phyloP scores from a whole-genome alignment of 2,888 invertebrate species.

The Drosophila macrospina region DNA sequence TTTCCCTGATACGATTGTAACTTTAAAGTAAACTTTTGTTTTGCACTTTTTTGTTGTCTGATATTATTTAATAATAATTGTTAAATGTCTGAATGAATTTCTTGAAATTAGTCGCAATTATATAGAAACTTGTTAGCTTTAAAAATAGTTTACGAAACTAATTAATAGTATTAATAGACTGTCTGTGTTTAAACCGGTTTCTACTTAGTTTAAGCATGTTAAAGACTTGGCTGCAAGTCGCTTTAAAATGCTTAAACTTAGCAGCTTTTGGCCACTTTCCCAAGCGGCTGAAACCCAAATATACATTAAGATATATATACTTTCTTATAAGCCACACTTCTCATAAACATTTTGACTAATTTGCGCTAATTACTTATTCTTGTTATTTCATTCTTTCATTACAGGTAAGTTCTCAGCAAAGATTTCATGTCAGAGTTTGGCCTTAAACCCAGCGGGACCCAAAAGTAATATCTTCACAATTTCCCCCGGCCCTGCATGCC shows the following conservation, averaged over 20 bases:
- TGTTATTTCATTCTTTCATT: conserved; percentile 54
- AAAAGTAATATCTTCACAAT: conserved; percentile 33
- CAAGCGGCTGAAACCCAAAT: conserved; percentile 6
- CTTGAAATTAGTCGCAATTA: neutral
- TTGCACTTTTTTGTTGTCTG: too few relatives aligned
- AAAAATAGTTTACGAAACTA: conserved; percentile 4
- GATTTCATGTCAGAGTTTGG: conserved; percentile 14
- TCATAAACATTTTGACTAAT: conserved; percentile 59
- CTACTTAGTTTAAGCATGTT: neutral
- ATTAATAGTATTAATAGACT: conserved; percentile 4
- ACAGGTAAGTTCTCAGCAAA: conserved; percentile 66
- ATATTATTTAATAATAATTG: neutral
- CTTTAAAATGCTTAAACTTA: conserved; percentile 9
- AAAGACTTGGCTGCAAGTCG: neutral
- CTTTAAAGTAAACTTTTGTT: too few relatives aligned
- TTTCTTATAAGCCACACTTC: conserved; percentile 51
- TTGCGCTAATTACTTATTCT: conserved; percentile 73
- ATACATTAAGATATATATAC: neutral
- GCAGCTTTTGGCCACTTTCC: conserved; percentile 27
- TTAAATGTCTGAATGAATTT: conserved; percentile 15
- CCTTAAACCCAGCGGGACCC: conserved; percentile 42
- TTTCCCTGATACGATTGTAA: too few relatives aligned
- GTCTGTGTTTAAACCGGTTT: conserved; percentile 13
- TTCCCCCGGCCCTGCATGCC: neutral
- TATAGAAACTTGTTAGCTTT: conserved; percentile 3